Conservation (phyloP, 2,113 vertebrate genomes). For the Hassar affinis region DNA sequence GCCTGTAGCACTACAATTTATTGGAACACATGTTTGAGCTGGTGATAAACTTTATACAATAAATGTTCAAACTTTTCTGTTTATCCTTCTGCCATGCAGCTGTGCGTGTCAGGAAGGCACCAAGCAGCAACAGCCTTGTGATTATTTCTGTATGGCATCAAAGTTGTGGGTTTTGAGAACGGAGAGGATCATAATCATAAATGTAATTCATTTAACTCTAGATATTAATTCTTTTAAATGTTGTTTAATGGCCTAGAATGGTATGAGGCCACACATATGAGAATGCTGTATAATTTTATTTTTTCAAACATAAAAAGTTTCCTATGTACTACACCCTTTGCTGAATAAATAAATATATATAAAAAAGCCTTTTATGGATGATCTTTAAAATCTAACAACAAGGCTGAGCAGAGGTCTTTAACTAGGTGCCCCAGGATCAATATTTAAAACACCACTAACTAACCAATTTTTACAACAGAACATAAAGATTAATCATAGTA, state of each 20-base stretch:
- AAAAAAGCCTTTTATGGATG: neutral
- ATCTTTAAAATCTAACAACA: too few relatives aligned
- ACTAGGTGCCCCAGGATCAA: neutral
- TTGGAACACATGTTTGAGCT: neutral
- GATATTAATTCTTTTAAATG: neutral
- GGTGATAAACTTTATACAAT: slow-evolving; percentile 7
- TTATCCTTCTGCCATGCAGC: neutral
- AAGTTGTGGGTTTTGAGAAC: neutral
- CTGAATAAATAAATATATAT: neutral
- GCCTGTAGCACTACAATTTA: neutral
- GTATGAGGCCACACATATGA: neutral
- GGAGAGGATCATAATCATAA: neutral
- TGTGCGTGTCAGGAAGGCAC: neutral
- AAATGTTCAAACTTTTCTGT: neutral
- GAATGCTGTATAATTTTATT: neutral
- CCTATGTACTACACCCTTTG: neutral
- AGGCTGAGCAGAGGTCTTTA: neutral
- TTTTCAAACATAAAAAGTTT: neutral
- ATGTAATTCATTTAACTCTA: neutral
- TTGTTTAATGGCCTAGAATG: neutral
- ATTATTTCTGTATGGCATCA: neutral
- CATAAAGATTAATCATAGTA: neutral
- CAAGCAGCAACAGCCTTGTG: neutral
- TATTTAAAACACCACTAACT: neutral
- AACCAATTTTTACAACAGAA: neutral